Base-by-base conservation (phyloP, 2,113 vertebrate genomes). In the Phrynosoma blainvillii region DNA sequence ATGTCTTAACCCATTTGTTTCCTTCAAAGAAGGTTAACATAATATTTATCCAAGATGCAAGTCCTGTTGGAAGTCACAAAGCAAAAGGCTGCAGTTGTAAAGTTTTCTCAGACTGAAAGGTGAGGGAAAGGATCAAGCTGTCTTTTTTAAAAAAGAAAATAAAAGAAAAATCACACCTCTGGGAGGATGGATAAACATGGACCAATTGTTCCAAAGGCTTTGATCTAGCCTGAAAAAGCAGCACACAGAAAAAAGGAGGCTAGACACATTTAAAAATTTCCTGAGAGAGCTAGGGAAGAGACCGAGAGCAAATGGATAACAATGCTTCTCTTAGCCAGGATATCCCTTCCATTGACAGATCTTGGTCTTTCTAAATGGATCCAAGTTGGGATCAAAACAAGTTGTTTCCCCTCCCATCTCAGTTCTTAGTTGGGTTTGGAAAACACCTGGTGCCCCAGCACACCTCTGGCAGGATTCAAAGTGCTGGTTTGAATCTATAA, bases 61-160 rank as follows among this genome's bases (percentile, higher is more conserved):
- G 36, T 62, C 4, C 40, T 1, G 30, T 12, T 16, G 66, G 13
- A 21, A 36, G 70, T 6, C 2, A 68, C 4, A 54, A 65, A 85
- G 88, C 84, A 21, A 27, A 23, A 40, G 11, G 21, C 52, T 36
- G 70, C 1, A 40, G n/a, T 65, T 85, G 68, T 25, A 47, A 68
- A 74, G 79, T 75, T 85, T 89, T 68, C 75, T 54, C 70, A 23
- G 30, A 81, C 4, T 1, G 68, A 54, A 75, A 89, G 78, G 83
- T 52, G 40, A 65, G 47, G 54, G 11, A 4, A 27, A 40, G n/a
- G 59, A 77, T 52, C 68, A 23, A 9, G 40, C 18, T 27, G 42
- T 65, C 27, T 25, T 84, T 74, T 36, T 36, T 1, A 36, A 36
- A 36, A 36, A 36, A 36, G 36, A 36, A 36, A 36, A 36, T 13